Base-by-base conservation (phyloP, 2,113 vertebrate genomes). In the Xiphophorus couchianus region DNA sequence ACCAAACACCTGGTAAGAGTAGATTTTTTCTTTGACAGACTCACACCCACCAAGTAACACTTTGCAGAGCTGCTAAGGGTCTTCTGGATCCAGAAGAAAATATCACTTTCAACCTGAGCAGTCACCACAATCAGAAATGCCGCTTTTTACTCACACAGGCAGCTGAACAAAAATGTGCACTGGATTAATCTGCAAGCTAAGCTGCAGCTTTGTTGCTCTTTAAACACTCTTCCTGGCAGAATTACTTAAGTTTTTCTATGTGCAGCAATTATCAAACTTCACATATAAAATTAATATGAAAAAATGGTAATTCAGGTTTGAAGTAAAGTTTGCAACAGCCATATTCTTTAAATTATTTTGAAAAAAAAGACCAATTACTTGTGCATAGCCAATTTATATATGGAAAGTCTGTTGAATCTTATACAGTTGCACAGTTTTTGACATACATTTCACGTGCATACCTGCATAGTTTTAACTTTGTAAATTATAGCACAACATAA, bases 1-100 rank as follows among this genome's bases (percentile, higher is more conserved):
- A 84, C 86, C 85, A 85, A 79, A 84, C 11, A 66, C 60, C 62
- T 39, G 66, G 44, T 44, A 71, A 66, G 69, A 77, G 71, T 68
- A 63, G 74, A 68, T 74, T 66, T 27, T 66, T 48, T 67, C 67
- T 77, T 78, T 61, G 73, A 76, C 67, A 30, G 33, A 58, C 74
- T 77, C 62, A 71, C 75, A 61, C 19, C 64, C 64, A 48, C 39
- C 64, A 39, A 81, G 69, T 22, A 73, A 71, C 69, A 78, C 63
- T 73, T 63, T 78, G 74, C 61, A 35, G 74, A 67, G 27, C 66
- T 48, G 74, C 58, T 19, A 73, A 82, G 35, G 64, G 65, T 84
- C 74, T 87, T 70, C 13, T 48, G 67, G 39, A 76, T n/a, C 28
- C 31, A 28, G 69, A 62, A 66, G 11, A 73, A 67, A 78, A 37